Evolutionary conservation across 1,140 invertebrate genomes (phyloP).

Genomic region (Probaryconus sp.): DNA sequence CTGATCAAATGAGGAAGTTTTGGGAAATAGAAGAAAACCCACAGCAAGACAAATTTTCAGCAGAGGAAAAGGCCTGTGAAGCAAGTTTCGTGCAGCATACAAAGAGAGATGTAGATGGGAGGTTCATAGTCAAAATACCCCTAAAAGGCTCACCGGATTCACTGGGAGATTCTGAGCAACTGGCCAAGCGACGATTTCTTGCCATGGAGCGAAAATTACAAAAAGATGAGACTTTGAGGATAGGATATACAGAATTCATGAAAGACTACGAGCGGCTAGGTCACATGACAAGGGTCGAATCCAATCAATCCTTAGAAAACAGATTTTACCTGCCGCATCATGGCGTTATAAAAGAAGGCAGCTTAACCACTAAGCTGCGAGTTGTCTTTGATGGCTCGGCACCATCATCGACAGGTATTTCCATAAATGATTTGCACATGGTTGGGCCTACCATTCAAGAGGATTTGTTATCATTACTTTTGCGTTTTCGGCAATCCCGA

Average conservation of each 20-base stretch:
- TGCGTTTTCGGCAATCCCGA: conserved; percentile 45
- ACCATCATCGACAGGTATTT: conserved; percentile 36
- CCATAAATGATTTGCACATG: conserved; percentile 37
- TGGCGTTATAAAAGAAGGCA: conserved; percentile 52
- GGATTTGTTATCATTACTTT: neutral
- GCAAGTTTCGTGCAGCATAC: neutral
- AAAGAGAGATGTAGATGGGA: neutral
- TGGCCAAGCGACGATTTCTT: conserved; percentile 1
- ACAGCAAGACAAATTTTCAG: neutral
- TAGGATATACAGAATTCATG: conserved; percentile 66
- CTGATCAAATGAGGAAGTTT: conserved; percentile 8
- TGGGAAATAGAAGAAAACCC: conserved; percentile 30
- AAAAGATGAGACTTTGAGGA: neutral
- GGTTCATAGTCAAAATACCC: conserved; percentile 17
- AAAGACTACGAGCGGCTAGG: conserved; percentile 67
- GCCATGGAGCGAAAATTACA: conserved; percentile 15
- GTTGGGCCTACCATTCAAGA: conserved; percentile 13
- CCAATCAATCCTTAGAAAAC: neutral
- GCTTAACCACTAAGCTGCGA: conserved; percentile 64
- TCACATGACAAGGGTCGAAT: conserved; percentile 64
- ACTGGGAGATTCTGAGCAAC: conserved; percentile 12
- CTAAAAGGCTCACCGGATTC: conserved; percentile 8
- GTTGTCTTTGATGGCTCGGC: conserved; percentile 70
- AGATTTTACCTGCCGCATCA: conserved; percentile 66
- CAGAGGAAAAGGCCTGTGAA: conserved; percentile 26